A percentile compares a stretch with the other conserved stretches of the same genome.
phyloP scores from a whole-genome alignment of 2,113 vertebrate genomes.

The Lampris incognitus region DNA sequence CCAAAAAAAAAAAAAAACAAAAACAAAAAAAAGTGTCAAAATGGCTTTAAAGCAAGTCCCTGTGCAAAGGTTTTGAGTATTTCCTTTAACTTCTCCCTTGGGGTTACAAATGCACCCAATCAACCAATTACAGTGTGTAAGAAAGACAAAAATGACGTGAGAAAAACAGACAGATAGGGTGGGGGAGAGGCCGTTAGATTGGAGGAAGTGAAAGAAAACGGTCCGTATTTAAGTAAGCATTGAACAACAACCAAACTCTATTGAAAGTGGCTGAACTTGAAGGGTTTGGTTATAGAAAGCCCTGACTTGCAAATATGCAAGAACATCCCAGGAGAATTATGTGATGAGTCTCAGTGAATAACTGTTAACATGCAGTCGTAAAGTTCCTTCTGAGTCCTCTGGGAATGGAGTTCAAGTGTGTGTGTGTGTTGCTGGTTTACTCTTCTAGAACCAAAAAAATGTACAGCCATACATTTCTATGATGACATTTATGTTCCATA shows the following conservation, averaged over 20 bases:
- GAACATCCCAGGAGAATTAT: background rate
- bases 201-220: background rate
- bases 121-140: background rate
- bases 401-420: conserved; percentile 52
- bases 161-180: conserved; percentile 11
- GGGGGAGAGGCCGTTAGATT: background rate
- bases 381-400: conserved; percentile 56
- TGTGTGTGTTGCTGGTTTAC: conserved; percentile 41
- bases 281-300: background rate
- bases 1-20: background rate
- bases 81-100: conserved; percentile 8
- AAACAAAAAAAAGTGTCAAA: conserved; percentile 26
- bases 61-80: background rate
- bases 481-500: too few species aligned
- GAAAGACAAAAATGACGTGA: conserved; percentile 12
- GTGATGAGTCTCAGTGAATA: conserved; percentile 1
- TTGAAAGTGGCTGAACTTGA: background rate
- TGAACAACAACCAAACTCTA: conserved; percentile 9
- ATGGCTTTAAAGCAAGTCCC: conserved; percentile 12
- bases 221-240: background rate
- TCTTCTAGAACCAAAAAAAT: too few species aligned
- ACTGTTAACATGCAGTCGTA: background rate
- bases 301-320: conserved; percentile 3
- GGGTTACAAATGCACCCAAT: background rate
- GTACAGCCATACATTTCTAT: too few species aligned